phyloP scores from a whole-genome alignment of 2,113 vertebrate genomes.

The Gasterosteus aculeatus region DNA sequence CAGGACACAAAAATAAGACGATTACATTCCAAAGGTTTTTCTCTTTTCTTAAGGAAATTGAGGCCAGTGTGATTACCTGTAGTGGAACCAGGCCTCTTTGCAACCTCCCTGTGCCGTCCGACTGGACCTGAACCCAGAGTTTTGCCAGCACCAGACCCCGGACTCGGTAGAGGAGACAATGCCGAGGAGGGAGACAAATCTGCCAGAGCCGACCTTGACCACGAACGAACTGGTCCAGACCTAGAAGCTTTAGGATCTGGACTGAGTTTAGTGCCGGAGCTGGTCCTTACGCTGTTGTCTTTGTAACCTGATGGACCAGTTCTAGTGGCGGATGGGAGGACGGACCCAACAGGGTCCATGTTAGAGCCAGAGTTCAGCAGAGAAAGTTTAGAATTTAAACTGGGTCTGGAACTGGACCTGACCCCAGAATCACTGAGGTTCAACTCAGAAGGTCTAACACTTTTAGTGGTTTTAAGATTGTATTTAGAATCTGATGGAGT shows the following conservation, averaged over 20 bases:
- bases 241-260: constrained; percentile 8
- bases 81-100: constrained; percentile 34
- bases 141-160: constrained; percentile 16
- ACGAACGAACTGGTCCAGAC: neutral
- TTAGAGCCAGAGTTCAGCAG: constrained; percentile 14
- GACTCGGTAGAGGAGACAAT: constrained; percentile 12
- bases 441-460: neutral
- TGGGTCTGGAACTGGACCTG: constrained; percentile 3
- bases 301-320: constrained; percentile 15
- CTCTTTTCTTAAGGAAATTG: neutral
- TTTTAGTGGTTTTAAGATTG: constrained; percentile 10
- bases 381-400: neutral
- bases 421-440: neutral
- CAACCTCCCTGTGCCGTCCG: constrained; percentile 1
- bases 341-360: neutral
- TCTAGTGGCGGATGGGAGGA: constrained; percentile 3
- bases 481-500: constrained; percentile 3
- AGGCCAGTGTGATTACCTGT: constrained; percentile 43
- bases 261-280: neutral
- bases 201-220: constrained; percentile 27
- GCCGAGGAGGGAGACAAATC: constrained; percentile 13
- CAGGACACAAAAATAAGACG: constrained; percentile 1
- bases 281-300: constrained; percentile 3
- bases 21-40: neutral
- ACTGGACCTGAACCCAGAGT: neutral